Evolutionary conservation across 2,888 invertebrate genomes (phyloP).

Genomic region (Sinodicranocentrus sp.): DNA sequence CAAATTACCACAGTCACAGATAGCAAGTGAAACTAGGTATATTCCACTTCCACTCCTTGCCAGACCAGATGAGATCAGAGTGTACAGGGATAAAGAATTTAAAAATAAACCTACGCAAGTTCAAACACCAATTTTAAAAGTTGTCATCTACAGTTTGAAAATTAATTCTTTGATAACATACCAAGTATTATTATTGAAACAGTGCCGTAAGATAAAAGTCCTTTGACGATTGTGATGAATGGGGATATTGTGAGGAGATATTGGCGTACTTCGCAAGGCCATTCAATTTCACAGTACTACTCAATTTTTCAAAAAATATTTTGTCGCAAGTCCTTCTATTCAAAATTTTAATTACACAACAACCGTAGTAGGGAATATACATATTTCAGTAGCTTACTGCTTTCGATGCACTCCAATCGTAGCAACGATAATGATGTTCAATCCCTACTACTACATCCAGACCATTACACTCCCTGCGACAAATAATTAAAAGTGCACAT

Average conservation of each 20-base stretch:
- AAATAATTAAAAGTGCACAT: too few species aligned
- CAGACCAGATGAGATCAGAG: slow-evolving; percentile 77
- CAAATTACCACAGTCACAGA: slow-evolving; percentile 78
- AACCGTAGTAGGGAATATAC: background rate
- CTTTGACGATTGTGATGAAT: slow-evolving; percentile 77
- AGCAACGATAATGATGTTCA: slow-evolving; percentile 62
- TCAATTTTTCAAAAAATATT: background rate
- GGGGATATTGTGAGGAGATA: slow-evolving; percentile 77
- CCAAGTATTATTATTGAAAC: slow-evolving; percentile 78
- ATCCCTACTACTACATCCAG: slow-evolving; percentile 49
- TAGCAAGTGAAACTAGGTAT: slow-evolving; percentile 78
- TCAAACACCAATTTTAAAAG: background rate
- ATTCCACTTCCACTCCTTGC: slow-evolving; percentile 78
- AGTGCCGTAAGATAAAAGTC: slow-evolving; percentile 78
- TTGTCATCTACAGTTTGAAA: background rate
- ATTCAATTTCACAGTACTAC: slow-evolving; percentile 73
- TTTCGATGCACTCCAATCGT: slow-evolving; percentile 27
- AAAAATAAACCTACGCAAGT: slow-evolving; percentile 78
- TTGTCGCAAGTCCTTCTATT: background rate
- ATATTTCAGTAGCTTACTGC: background rate
- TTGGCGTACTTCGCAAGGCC: slow-evolving; percentile 78
- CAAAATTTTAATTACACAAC: background rate
- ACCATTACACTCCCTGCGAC: slow-evolving; percentile 28
- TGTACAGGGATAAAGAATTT: slow-evolving; percentile 78
- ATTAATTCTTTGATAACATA: slow-evolving; percentile 75